These are phyloP conservation scores for Ormyrus labotus DNA, from an alignment of 2,888 invertebrate species.

Conservation along the genomic window DNA sequence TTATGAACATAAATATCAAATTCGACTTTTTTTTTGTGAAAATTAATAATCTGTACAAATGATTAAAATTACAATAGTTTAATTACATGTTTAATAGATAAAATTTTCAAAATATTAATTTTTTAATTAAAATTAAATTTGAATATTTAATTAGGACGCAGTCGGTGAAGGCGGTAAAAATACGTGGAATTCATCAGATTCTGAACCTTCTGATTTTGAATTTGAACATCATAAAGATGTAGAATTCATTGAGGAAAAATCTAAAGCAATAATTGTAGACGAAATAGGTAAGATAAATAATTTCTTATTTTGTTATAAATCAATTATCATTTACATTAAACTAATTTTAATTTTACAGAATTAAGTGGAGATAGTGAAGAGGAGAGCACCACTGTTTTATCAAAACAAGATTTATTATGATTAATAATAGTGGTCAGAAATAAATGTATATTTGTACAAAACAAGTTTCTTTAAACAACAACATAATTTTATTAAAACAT, in stretches of 20 bases:
- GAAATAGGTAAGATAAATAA: slow-evolving; percentile 67
- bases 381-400: slow-evolving; percentile 70
- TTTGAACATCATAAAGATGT: slow-evolving; percentile 62
- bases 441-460: slow-evolving; percentile 49
- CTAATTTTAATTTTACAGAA: slow-evolving; percentile 67
- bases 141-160: slow-evolving; percentile 61
- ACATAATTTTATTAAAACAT: slow-evolving; percentile 54
- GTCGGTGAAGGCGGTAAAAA: slow-evolving; percentile 69
- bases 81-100: no score
- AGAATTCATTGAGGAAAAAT: slow-evolving; percentile 67
- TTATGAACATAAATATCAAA: no score
- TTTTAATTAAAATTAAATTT: not conserved
- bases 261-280: slow-evolving; percentile 65
- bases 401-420: slow-evolving; percentile 64
- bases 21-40: no score
- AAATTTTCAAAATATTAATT: slow-evolving; percentile 22
- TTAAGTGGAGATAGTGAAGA: slow-evolving; percentile 76
- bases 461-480: slow-evolving; percentile 32
- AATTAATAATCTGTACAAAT: no score
- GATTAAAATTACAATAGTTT: no score
- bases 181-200: slow-evolving; percentile 67
- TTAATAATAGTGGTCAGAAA: slow-evolving; percentile 42
- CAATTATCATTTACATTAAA: slow-evolving; percentile 37
- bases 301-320: slow-evolving; percentile 45
- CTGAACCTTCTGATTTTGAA: slow-evolving; percentile 64